Evolutionary conservation across 2,888 invertebrate species (phyloP).

Genomic region (Papilio protenor): DNA sequence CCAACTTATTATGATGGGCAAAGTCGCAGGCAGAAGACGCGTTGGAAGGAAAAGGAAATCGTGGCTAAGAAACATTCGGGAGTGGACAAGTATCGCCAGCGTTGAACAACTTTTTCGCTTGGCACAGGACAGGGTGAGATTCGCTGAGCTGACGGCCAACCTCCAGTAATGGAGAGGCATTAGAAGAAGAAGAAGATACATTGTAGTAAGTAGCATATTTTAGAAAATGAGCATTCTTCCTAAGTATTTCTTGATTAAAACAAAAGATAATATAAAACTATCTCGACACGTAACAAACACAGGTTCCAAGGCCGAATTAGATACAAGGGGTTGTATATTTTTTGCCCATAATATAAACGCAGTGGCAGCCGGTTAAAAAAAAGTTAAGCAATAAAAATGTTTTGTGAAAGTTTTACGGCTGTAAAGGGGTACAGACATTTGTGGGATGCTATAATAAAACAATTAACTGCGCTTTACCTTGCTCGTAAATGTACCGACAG

Average conservation of each 20-base stretch:
- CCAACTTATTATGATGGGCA: no score
- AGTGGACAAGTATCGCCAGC: no score
- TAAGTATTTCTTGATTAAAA: background rate
- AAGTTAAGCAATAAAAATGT: constrained; percentile 65
- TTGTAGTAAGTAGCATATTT: background rate
- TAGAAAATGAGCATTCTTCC: background rate
- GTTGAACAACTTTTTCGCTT: no score
- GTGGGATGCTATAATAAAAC: constrained; percentile 67
- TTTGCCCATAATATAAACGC: constrained; percentile 45
- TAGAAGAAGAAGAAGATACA: no score
- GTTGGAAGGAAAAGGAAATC: no score
- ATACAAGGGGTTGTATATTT: constrained; percentile 7
- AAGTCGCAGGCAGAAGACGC: no score
- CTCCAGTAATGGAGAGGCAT: no score
- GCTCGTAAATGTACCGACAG: constrained; percentile 61
- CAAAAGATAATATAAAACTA: background rate
- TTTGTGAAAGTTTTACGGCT: constrained; percentile 78
- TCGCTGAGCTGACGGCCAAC: no score
- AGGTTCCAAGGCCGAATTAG: constrained; percentile 16
- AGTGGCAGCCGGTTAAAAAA: constrained; percentile 58
- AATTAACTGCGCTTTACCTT: constrained; percentile 59
- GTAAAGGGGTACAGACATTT: constrained; percentile 66
- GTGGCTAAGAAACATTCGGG: no score
- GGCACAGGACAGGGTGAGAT: no score
- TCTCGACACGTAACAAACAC: background rate